Conservation (phyloP, 2,113 vertebrate genomes). For the Tautogolabrus adspersus region DNA sequence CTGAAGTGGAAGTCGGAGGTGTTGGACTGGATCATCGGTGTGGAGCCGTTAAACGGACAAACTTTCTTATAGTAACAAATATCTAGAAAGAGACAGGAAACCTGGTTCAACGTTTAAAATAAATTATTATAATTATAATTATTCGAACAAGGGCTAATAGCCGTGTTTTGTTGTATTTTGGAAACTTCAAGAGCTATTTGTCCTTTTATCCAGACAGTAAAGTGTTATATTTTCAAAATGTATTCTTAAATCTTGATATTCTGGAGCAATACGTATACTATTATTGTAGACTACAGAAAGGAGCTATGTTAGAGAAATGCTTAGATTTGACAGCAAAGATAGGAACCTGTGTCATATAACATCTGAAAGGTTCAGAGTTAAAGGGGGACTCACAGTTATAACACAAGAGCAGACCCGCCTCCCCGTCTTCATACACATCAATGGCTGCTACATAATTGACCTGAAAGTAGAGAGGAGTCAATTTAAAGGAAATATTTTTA, state of each 20-base stretch:
- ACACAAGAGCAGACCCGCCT: slow-evolving; percentile 94
- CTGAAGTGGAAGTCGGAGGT: slow-evolving; percentile 97
- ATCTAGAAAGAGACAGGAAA: slow-evolving; percentile 81
- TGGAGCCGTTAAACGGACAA: slow-evolving; percentile 93
- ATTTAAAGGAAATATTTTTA: slow-evolving; percentile 24
- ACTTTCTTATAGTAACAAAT: slow-evolving; percentile 97
- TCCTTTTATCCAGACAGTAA: not conserved
- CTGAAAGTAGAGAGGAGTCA: slow-evolving; percentile 82
- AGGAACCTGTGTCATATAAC: slow-evolving; percentile 25
- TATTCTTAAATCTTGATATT: slow-evolving; percentile 17
- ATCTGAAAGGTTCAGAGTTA: slow-evolving; percentile 10
- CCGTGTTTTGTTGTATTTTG: not conserved
- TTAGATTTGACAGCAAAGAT: slow-evolving; percentile 21
- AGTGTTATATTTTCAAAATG: not conserved
- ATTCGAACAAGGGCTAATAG: not conserved
- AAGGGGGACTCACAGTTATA: slow-evolving; percentile 94
- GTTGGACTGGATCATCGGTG: slow-evolving; percentile 93
- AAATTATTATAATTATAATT: not conserved
- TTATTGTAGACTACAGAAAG: slow-evolving; percentile 35
- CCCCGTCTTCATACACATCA: slow-evolving; percentile 99
- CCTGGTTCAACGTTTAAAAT: not conserved
- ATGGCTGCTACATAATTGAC: slow-evolving; percentile 98
- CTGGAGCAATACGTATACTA: not conserved
- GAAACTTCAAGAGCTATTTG: no score
- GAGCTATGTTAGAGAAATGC: slow-evolving; percentile 10